Percentiles rank a stretch among this genome's conserved stretches.
Conservation (phyloP, 2,888 invertebrate genomes). For the Cabera pusaria region DNA sequence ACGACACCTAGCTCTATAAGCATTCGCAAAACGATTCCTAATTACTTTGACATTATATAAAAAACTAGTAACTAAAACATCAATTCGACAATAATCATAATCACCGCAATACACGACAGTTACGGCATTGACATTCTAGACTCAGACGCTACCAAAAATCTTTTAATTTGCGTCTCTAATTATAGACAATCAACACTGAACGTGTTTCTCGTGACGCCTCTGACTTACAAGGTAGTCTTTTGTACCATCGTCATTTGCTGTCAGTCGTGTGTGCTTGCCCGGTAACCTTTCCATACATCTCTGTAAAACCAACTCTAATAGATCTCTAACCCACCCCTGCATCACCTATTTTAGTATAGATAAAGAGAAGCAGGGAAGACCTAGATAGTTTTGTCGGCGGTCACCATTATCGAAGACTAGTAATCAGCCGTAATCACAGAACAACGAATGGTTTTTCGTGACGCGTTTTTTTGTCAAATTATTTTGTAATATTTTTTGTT, state of each 20-base stretch:
- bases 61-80: conserved; percentile 1
- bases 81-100: conserved; percentile 2
- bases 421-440: conserved; percentile 75
- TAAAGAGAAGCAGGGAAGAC: conserved; percentile 41
- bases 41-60: conserved; percentile 4
- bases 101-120: conserved; percentile 27
- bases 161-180: conserved; percentile 72
- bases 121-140: conserved; percentile 65
- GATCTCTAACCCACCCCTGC: conserved; percentile 33
- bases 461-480: conserved; percentile 65
- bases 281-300: conserved; percentile 60
- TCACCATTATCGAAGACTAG: conserved; percentile 69
- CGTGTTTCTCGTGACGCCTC: conserved; percentile 67
- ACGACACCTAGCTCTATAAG: conserved; percentile 9
- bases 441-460: conserved; percentile 67
- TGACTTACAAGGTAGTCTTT: conserved; percentile 79
- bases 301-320: conserved; percentile 38
- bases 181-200: conserved; percentile 67
- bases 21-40: background rate
- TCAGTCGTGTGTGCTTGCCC: conserved; percentile 64
- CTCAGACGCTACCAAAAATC: conserved; percentile 56
- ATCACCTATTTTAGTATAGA: conserved; percentile 13
- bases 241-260: conserved; percentile 68
- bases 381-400: conserved; percentile 43
- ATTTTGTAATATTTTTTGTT: conserved; percentile 52